These are phyloP conservation scores for Sula dactylatra DNA, from an alignment of 2,113 vertebrate genomes.

Conservation along the genomic window DNA sequence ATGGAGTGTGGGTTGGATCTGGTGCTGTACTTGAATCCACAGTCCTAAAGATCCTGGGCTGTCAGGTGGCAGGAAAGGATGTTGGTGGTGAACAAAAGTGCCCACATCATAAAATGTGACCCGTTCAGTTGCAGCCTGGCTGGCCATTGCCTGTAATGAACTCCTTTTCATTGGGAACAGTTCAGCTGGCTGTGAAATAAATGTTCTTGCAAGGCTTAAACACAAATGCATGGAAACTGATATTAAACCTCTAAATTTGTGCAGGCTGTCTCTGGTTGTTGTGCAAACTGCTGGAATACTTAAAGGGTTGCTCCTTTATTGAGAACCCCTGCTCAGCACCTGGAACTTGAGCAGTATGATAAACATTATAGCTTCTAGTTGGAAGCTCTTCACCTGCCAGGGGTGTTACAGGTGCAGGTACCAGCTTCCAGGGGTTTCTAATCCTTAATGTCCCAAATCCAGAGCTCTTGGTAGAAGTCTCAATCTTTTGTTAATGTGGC, in stretches of 20 bases:
- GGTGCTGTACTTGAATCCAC: neutral
- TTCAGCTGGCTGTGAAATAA: neutral
- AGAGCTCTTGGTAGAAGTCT: neutral
- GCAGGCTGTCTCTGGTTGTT: neutral
- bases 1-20: fast-evolving
- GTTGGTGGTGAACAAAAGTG: neutral
- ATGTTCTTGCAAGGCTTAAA: neutral
- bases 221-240: neutral
- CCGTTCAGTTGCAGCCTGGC: neutral
- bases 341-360: neutral
- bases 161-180: neutral
- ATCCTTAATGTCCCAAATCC: neutral
- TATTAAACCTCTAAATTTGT: neutral
- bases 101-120: too few species aligned
- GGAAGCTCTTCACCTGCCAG: neutral
- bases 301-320: neutral
- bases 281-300: neutral
- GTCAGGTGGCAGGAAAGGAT: neutral
- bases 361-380: fast-evolving
- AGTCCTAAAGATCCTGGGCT: neutral
- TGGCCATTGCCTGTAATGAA: neutral
- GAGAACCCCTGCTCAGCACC: neutral
- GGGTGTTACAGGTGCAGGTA: neutral
- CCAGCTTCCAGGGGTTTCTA: neutral
- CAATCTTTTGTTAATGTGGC: neutral